Percentiles rank a stretch among this genome's conserved stretches.
phyloP scores from a whole-genome alignment of 2,888 invertebrate species.

The Nephrotoma appendiculata region DNA sequence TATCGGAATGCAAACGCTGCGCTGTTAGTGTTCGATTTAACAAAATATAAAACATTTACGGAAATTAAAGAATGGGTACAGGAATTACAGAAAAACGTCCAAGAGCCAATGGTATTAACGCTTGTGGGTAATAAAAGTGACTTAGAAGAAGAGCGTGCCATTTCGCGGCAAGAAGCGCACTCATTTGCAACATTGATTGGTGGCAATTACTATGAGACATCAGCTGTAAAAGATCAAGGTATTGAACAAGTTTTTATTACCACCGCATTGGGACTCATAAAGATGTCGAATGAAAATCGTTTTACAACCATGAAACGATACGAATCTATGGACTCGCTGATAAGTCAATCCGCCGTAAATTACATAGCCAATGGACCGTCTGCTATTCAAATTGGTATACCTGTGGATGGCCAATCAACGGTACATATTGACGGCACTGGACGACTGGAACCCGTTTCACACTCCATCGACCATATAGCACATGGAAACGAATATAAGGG shows the following conservation, averaged over 20 bases:
- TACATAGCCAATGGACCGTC: not conserved
- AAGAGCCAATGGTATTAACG: constrained; percentile 61
- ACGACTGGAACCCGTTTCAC: constrained; percentile 45
- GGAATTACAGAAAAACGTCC: constrained; percentile 62
- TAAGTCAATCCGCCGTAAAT: constrained; percentile 7
- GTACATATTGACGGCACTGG: constrained; percentile 47
- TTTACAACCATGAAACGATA: constrained; percentile 43
- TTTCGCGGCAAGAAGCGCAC: constrained; percentile 50
- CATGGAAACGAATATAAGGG: constrained; percentile 46
- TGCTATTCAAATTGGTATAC: constrained; percentile 24
- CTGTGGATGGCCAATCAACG: constrained; percentile 34
- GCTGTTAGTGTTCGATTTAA: constrained; percentile 73
- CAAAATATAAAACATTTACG: constrained; percentile 55
- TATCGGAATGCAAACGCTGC: constrained; percentile 86
- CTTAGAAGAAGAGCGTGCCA: constrained; percentile 45
- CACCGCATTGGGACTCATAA: constrained; percentile 46
- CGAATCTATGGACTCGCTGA: constrained; percentile 38
- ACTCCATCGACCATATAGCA: constrained; percentile 50
- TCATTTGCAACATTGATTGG: constrained; percentile 67
- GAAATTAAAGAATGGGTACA: constrained; percentile 78
- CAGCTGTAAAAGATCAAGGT: constrained; percentile 63
- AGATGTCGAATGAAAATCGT: constrained; percentile 36
- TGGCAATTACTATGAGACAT: constrained; percentile 74
- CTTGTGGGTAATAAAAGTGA: constrained; percentile 81
- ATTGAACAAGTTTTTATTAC: constrained; percentile 58